phyloP scores from a whole-genome alignment of 1,140 invertebrate genomes.

The Macrobrachium nipponense region DNA sequence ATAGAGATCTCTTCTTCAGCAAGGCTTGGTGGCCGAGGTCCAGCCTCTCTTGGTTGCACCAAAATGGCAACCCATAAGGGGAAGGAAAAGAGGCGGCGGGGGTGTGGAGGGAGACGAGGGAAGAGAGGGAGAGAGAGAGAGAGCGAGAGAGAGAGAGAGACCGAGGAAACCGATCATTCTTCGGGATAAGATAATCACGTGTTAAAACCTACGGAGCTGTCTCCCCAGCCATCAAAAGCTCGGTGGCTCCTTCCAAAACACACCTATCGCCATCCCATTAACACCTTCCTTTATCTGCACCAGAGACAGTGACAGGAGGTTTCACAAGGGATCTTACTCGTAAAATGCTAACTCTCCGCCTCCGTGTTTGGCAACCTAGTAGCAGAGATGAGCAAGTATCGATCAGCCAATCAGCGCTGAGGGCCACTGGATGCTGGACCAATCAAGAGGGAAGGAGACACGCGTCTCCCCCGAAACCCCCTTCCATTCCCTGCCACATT shows the following conservation, averaged over 20 bases:
- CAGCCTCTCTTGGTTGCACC: constrained; percentile 17
- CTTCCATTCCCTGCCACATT: constrained; percentile 53
- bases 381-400: constrained; percentile 57
- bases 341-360: constrained; percentile 8
- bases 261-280: no score
- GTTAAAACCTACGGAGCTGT: no score
- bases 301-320: not conserved
- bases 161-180: not conserved
- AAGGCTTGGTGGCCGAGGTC: not conserved
- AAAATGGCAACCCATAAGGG: constrained; percentile 44
- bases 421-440: constrained; percentile 55
- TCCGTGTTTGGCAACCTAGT: constrained; percentile 55
- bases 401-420: constrained; percentile 61
- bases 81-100: not conserved
- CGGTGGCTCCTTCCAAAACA: no score
- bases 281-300: not conserved
- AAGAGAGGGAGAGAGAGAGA: not conserved
- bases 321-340: not conserved
- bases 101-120: not conserved
- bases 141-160: not conserved
- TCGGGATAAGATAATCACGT: no score
- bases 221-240: no score
- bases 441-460: constrained; percentile 49
- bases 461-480: constrained; percentile 13
- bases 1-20: not conserved